A percentile compares a stretch with the other conserved stretches of the same genome.
These are phyloP conservation scores for Cirrhinus mrigala DNA, from an alignment of 2,797 vertebrate species.

Conservation along the genomic window DNA sequence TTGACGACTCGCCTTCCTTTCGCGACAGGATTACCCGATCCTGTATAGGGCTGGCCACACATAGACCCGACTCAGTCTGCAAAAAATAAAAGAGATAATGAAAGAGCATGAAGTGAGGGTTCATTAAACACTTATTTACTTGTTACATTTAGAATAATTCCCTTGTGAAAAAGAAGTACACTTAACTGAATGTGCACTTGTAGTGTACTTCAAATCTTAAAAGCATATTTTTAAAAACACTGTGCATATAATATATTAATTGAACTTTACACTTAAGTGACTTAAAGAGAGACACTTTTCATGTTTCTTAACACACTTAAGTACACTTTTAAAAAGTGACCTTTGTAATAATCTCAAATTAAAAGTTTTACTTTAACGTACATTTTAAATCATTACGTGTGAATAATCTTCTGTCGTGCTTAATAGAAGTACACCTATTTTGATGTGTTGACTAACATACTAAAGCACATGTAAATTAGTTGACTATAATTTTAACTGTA, in stretches of 20 bases:
- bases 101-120: too few species aligned
- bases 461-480: not conserved
- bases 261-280: not conserved
- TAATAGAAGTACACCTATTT: not conserved
- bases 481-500: not conserved
- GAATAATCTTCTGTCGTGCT: not conserved
- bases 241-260: not conserved
- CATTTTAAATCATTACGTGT: not conserved
- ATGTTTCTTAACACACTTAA: not conserved
- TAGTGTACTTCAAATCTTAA: not conserved
- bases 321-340: not conserved
- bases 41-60: slow-evolving; percentile 87
- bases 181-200: not conserved
- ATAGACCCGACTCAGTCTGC: slow-evolving; percentile 89
- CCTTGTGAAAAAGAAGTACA: not conserved
- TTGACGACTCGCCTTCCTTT: slow-evolving; percentile 98
- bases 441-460: not conserved
- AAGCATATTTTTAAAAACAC: not conserved
- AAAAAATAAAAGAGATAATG: not conserved
- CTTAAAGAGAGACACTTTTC: not conserved
- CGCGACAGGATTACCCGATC: slow-evolving; percentile 94
- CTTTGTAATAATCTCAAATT: not conserved
- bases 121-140: not conserved
- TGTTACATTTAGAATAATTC: not conserved
- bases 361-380: not conserved